These are phyloP conservation scores for Linepithema humile DNA, from an alignment of 1,140 invertebrate species.

Conservation along the genomic window DNA sequence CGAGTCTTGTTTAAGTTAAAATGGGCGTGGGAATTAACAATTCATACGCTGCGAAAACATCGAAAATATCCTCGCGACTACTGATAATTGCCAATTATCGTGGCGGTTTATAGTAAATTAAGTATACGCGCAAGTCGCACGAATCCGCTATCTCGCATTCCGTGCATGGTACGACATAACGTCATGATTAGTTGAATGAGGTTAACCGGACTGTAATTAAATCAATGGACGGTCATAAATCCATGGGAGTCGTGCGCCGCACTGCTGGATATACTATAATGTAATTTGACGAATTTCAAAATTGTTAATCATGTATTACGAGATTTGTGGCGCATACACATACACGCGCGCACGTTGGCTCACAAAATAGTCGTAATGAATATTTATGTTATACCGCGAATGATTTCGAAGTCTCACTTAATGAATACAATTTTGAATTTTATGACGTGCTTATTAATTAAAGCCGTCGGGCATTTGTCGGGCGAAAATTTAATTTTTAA, in stretches of 20 bases:
- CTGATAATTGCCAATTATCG: slow-evolving; percentile 8
- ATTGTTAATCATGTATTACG: slow-evolving; percentile 44
- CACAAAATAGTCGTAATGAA: slow-evolving; percentile 46
- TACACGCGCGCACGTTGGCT: not conserved
- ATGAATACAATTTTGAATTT: slow-evolving; percentile 54
- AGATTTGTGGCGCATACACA: slow-evolving; percentile 30
- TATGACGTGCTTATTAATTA: slow-evolving; percentile 53
- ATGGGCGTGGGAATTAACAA: not conserved
- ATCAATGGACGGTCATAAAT: slow-evolving; percentile 46
- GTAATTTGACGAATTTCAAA: slow-evolving; percentile 32
- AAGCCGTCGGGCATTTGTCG: slow-evolving; percentile 11
- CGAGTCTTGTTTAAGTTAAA: not conserved
- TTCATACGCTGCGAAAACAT: not conserved
- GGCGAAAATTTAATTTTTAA: slow-evolving; percentile 19
- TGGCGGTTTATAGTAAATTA: not conserved
- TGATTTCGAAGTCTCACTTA: slow-evolving; percentile 42
- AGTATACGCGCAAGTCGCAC: slow-evolving; percentile 30
- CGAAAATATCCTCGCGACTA: not conserved
- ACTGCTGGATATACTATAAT: not conserved
- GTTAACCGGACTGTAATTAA: slow-evolving; percentile 60
- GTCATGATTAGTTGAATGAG: slow-evolving; percentile 55
- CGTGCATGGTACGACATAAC: slow-evolving; percentile 3
- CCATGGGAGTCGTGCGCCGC: not conserved
- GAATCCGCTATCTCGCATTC: slow-evolving; percentile 24
- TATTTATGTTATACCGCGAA: slow-evolving; percentile 49